phyloP scores from a whole-genome alignment of 2,888 invertebrate species.

The Venustoraphidia nigricollis region DNA sequence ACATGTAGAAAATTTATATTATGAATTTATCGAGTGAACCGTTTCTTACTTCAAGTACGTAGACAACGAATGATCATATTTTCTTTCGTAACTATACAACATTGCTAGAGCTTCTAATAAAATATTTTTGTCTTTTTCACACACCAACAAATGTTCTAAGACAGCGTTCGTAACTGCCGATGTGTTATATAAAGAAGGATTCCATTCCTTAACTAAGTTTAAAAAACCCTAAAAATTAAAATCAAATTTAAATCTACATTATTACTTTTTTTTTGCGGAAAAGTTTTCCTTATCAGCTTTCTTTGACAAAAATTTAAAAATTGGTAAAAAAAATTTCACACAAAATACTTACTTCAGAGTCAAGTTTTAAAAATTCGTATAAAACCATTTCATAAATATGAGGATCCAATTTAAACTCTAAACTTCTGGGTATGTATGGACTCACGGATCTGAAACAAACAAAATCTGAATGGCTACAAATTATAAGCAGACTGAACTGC shows the following conservation, averaged over 20 bases:
- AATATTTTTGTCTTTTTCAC: constrained; percentile 52
- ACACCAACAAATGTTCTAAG: constrained; percentile 57
- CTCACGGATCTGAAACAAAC: constrained; percentile 44
- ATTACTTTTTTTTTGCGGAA: too few species aligned
- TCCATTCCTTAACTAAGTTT: constrained; percentile 77
- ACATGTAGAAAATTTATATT: not conserved
- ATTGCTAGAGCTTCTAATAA: constrained; percentile 79
- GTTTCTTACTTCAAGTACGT: constrained; percentile 65
- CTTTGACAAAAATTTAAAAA: not conserved
- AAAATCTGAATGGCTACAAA: not conserved
- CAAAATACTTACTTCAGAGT: constrained; percentile 38
- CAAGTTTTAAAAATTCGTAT: constrained; percentile 76
- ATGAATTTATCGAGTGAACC: constrained; percentile 3
- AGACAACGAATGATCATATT: constrained; percentile 82
- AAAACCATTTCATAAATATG: constrained; percentile 89
- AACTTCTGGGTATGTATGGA: constrained; percentile 59
- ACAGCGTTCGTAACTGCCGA: constrained; percentile 76
- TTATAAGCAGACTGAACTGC: too few species aligned
- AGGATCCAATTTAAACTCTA: constrained; percentile 58
- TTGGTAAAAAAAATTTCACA: too few species aligned
- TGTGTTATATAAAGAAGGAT: constrained; percentile 66
- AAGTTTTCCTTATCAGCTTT: too few species aligned
- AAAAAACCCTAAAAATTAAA: constrained; percentile 49
- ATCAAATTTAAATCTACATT: not conserved
- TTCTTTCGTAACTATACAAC: constrained; percentile 71